Conservation (phyloP, 2,888 invertebrate genomes). For the Zaprionus bogoriensis region DNA sequence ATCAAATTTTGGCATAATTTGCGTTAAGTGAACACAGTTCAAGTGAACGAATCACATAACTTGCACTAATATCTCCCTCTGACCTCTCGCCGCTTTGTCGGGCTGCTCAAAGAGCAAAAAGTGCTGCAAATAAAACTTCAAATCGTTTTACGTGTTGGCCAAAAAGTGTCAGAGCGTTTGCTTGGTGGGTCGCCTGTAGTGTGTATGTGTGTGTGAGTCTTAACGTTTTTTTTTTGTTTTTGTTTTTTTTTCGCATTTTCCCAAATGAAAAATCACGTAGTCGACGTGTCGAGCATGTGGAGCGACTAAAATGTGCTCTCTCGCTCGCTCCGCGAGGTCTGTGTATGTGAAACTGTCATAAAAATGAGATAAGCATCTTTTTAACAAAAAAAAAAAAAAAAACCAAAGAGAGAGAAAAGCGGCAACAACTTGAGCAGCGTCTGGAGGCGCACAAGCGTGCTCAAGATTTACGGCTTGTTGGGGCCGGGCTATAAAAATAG, state of each 20-base stretch:
- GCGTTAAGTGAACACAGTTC: no score
- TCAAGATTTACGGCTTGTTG: conserved; percentile 50
- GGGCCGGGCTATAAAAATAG: conserved; percentile 53
- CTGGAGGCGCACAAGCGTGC: conserved; percentile 38
- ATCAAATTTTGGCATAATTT: no score
- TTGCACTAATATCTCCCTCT: neutral
- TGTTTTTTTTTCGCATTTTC: conserved; percentile 15
- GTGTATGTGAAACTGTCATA: conserved; percentile 33
- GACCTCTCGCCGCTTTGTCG: neutral
- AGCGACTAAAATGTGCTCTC: conserved; percentile 6
- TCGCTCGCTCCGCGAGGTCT: neutral
- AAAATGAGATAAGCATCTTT: conserved; percentile 44
- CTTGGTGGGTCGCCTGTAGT: neutral
- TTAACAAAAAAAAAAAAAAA: conserved; percentile 14
- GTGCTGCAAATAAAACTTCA: conserved; percentile 21
- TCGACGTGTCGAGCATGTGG: conserved; percentile 28
- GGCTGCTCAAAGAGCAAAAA: conserved; percentile 4
- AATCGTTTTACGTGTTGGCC: conserved; percentile 32
- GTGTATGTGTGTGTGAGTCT: neutral
- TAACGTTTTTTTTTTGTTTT: neutral
- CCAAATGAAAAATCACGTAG: conserved; percentile 47
- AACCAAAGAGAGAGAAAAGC: conserved; percentile 2
- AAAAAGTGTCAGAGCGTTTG: conserved; percentile 9
- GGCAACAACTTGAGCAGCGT: conserved; percentile 26
- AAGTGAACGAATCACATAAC: no score